Percentiles rank a stretch among this genome's conserved stretches.
Conservation (phyloP, 2,797 vertebrate species). For the Coranthus polyacanthus region DNA sequence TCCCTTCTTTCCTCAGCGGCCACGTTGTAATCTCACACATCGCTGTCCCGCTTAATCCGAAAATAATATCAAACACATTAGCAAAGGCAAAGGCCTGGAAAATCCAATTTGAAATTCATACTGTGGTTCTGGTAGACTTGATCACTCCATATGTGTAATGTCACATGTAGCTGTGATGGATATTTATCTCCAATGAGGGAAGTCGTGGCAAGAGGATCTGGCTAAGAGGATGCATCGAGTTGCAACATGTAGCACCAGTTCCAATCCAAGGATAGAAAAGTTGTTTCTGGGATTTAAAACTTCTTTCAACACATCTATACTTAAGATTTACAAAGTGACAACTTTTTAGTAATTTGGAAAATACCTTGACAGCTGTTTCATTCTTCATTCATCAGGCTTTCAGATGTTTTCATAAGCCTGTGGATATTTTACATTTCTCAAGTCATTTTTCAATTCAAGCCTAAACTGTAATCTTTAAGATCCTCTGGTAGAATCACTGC, state of each 20-base stretch:
- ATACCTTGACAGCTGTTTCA: not conserved
- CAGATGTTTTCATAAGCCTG: not conserved
- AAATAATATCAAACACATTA: slow-evolving; percentile 82
- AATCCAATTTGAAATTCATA: slow-evolving; percentile 79
- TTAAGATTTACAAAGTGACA: not conserved
- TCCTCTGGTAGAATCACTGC: not conserved
- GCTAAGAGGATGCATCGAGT: too few species aligned
- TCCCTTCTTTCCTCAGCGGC: slow-evolving; percentile 45
- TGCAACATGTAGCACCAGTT: slow-evolving; percentile 2
- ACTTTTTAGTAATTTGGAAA: not conserved
- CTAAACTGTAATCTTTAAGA: too few species aligned
- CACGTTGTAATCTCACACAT: slow-evolving; percentile 79
- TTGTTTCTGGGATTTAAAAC: not conserved
- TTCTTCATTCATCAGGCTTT: not conserved
- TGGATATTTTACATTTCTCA: too few species aligned
- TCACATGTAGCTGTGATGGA: slow-evolving; percentile 46
- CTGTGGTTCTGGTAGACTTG: slow-evolving; percentile 47
- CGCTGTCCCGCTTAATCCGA: slow-evolving; percentile 75
- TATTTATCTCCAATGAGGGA: slow-evolving; percentile 53
- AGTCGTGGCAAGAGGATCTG: slow-evolving; percentile 13
- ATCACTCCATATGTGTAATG: slow-evolving; percentile 66
- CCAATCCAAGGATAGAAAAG: not conserved
- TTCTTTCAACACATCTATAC: not conserved
- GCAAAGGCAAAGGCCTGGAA: slow-evolving; percentile 74
- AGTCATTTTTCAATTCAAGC: too few species aligned